These are phyloP conservation scores for Pomatorhinus ruficollis DNA, from an alignment of 2,113 vertebrate genomes.

Conservation along the genomic window DNA sequence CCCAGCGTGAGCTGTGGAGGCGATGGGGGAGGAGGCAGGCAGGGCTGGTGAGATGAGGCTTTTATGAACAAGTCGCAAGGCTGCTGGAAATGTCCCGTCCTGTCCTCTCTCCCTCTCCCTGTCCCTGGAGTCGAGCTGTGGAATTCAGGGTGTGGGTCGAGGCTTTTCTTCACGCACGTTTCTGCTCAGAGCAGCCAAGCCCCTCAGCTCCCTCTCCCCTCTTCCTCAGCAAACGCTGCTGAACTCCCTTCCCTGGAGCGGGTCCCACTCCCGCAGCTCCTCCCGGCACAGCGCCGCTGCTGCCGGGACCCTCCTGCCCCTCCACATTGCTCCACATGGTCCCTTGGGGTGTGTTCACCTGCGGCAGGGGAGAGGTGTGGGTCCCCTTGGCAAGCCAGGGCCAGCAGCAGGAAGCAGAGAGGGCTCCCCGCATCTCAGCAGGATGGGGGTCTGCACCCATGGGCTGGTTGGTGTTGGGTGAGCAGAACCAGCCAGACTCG, in stretches of 20 bases:
- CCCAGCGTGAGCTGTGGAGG: background rate
- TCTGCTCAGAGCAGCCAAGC: background rate
- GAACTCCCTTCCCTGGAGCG: background rate
- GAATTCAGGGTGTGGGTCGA: constrained; percentile 38
- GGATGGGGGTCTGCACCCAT: rapidly evolving
- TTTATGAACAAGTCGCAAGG: background rate
- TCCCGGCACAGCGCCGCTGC: background rate
- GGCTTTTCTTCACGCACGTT: background rate
- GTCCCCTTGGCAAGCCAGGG: background rate
- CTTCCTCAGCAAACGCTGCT: background rate
- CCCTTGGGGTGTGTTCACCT: rapidly evolving
- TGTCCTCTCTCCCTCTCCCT: constrained; percentile 29
- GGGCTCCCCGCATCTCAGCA: rapidly evolving
- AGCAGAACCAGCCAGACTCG: background rate
- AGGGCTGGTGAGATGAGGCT: background rate
- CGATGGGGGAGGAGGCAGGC: constrained; percentile 19
- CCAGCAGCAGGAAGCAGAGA: background rate
- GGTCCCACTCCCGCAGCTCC: background rate
- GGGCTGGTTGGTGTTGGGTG: background rate
- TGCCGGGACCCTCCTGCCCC: background rate
- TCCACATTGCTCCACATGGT: rapidly evolving
- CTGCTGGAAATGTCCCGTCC: constrained; percentile 43
- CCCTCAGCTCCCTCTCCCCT: background rate
- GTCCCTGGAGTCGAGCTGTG: constrained; percentile 7
- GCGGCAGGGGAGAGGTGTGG: background rate